Evolutionary conservation across 1,140 invertebrate genomes (phyloP).

Genomic region (Neotoxoptera formosana): DNA sequence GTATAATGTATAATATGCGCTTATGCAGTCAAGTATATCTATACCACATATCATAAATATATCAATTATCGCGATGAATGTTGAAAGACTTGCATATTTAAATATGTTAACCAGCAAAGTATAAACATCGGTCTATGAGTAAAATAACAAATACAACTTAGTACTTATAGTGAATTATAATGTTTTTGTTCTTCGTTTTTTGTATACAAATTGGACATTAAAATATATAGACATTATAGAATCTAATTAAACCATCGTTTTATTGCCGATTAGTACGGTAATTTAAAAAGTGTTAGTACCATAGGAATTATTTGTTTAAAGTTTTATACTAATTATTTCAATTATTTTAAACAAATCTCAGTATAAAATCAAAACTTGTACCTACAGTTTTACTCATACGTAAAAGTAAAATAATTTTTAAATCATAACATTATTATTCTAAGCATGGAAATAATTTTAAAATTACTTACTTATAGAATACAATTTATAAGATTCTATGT

Average conservation of each 20-base stretch:
- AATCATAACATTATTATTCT: neutral
- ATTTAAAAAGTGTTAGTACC: neutral
- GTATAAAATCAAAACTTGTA: neutral
- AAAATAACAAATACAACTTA: constrained; percentile 17
- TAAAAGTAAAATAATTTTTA: neutral
- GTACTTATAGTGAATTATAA: constrained; percentile 31
- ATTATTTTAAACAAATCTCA: neutral
- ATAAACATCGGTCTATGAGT: constrained; percentile 17
- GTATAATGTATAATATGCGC: neutral
- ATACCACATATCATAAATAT: neutral
- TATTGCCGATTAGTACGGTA: neutral
- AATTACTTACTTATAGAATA: neutral
- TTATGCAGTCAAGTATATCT: neutral
- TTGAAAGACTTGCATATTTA: neutral
- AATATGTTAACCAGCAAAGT: neutral
- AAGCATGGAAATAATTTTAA: neutral
- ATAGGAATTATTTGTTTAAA: neutral
- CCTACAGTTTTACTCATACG: neutral
- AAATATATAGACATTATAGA: neutral
- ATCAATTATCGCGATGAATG: neutral
- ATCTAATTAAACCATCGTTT: neutral
- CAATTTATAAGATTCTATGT: neutral
- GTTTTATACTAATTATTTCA: neutral
- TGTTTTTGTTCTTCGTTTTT: neutral
- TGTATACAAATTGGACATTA: neutral